Evolutionary conservation across 2,797 vertebrate genomes (phyloP).

Genomic region (Propithecus perrieri): DNA sequence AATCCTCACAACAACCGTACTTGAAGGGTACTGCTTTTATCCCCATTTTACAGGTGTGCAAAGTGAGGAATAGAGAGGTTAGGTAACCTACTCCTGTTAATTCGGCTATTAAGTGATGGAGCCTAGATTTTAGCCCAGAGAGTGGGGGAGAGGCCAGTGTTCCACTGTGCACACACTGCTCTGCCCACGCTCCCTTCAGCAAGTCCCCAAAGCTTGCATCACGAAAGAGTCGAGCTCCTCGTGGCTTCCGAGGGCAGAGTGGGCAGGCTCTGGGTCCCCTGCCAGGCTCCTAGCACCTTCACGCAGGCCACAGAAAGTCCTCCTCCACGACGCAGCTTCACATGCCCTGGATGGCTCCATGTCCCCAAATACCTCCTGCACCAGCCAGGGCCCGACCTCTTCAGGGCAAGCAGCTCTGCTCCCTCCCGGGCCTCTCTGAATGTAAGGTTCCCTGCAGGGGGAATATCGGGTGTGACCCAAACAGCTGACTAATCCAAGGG

Average conservation of each 20-base stretch:
- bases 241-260: background rate
- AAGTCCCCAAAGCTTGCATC: background rate
- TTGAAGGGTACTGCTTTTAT: background rate
- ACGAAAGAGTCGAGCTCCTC: background rate
- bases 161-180: background rate
- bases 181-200: background rate
- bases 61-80: background rate
- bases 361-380: fast-evolving
- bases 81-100: background rate
- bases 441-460: background rate
- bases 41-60: background rate
- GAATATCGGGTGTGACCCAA: background rate
- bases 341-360: background rate
- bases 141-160: background rate
- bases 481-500: background rate
- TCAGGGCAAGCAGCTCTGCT: background rate
- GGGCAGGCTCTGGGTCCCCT: background rate
- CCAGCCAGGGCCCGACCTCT: too few species aligned
- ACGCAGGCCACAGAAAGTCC: fast-evolving
- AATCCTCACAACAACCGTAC: background rate
- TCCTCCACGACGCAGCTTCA: fast-evolving
- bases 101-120: background rate
- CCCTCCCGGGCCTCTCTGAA: background rate
- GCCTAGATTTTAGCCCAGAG: background rate
- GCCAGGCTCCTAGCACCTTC: background rate